These are phyloP conservation scores for Clitarchus hookeri DNA, from an alignment of 2,888 invertebrate species.

Conservation along the genomic window DNA sequence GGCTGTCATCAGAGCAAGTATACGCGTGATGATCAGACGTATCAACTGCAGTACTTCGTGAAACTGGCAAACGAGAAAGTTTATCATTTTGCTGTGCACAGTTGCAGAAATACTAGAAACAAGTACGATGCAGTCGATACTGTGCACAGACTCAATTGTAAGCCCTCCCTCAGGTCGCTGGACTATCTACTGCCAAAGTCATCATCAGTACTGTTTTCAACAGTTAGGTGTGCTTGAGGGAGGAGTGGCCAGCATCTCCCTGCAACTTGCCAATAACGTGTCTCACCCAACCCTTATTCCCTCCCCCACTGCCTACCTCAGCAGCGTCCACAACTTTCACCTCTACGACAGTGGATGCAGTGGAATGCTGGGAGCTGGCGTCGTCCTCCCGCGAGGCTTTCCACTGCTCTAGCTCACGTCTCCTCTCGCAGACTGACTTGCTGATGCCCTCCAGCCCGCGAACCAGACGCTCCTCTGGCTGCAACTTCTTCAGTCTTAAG, in stretches of 20 bases:
- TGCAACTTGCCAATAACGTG: constrained; percentile 75
- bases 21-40: neutral
- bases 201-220: neutral
- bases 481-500: constrained; percentile 30
- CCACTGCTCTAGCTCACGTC: constrained; percentile 52
- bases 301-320: constrained; percentile 40
- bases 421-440: constrained; percentile 50
- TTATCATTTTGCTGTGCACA: neutral
- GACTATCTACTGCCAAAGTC: neutral
- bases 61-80: neutral
- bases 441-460: constrained; percentile 44
- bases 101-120: neutral
- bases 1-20: neutral
- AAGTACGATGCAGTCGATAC: neutral
- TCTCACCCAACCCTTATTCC: constrained; percentile 70
- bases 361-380: constrained; percentile 53
- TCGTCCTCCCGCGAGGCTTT: constrained; percentile 48
- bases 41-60: neutral
- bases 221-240: neutral
- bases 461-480: constrained; percentile 29
- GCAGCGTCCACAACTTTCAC: constrained; percentile 46
- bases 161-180: too few relatives aligned
- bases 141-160: too few relatives aligned
- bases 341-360: constrained; percentile 53
- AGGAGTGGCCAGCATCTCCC: constrained; percentile 39